Percentiles rank a stretch among this genome's conserved stretches.
phyloP scores from a whole-genome alignment of 2,888 invertebrate species.

The Lysandra coridon region DNA sequence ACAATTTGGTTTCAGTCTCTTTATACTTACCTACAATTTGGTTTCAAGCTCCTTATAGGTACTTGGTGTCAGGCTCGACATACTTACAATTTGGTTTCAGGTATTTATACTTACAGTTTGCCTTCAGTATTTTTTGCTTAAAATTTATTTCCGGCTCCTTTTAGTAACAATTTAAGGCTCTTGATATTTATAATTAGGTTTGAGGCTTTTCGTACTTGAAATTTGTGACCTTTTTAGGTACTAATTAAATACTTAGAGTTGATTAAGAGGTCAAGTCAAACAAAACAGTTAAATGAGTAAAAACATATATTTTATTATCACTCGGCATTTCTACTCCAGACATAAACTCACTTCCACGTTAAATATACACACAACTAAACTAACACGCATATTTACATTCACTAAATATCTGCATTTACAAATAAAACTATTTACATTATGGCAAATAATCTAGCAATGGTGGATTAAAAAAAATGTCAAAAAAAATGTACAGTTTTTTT shows the following conservation, averaged over 20 bases:
- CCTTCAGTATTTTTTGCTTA: no score
- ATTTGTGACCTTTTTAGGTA: no score
- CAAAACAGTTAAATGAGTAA: slow-evolving; percentile 72
- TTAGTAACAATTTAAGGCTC: no score
- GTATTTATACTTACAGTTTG: no score
- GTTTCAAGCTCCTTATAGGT: no score
- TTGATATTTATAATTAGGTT: no score
- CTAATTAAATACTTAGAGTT: neutral
- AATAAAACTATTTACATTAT: slow-evolving; percentile 29
- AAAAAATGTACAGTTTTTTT: neutral
- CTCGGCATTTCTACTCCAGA: slow-evolving; percentile 63
- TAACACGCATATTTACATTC: slow-evolving; percentile 40
- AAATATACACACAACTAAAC: slow-evolving; percentile 63
- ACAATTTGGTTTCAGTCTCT: no score
- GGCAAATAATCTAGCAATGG: neutral
- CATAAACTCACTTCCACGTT: slow-evolving; percentile 56
- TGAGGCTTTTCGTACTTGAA: no score
- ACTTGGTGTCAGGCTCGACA: no score
- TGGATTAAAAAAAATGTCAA: neutral
- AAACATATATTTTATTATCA: slow-evolving; percentile 79
- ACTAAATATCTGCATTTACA: slow-evolving; percentile 28
- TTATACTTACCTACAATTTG: no score
- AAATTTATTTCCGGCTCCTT: no score
- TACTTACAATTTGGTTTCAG: no score
- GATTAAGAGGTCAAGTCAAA: slow-evolving; percentile 18